A percentile compares a stretch with the other conserved stretches of the same genome.
Evolutionary conservation across 2,888 invertebrate genomes (phyloP).

Genomic region (Minunthozetes semirufus): DNA sequence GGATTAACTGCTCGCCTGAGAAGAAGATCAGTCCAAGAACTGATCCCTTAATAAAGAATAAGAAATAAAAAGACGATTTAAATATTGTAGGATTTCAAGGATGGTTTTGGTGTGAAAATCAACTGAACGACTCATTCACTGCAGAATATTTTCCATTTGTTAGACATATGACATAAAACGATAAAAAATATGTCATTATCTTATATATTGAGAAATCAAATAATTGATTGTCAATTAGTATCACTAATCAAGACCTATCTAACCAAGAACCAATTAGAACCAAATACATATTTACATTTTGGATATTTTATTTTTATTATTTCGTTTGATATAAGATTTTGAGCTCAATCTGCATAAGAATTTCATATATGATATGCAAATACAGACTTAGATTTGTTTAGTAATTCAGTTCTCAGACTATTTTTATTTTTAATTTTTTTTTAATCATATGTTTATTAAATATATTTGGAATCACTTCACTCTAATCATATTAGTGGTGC

Average conservation of each 20-base stretch:
- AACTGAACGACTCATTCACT: not conserved
- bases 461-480: too few species aligned
- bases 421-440: too few species aligned
- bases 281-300: not conserved
- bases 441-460: too few species aligned
- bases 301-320: not conserved
- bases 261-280: not conserved
- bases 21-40: too few species aligned
- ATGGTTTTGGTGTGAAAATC: not conserved
- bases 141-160: not conserved
- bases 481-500: too few species aligned
- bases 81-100: not conserved
- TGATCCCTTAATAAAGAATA: not conserved
- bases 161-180: constrained; percentile 16
- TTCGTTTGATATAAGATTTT: too few species aligned
- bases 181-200: constrained; percentile 14
- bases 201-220: not conserved
- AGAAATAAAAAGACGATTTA: not conserved
- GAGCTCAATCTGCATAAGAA: too few species aligned
- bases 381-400: too few species aligned
- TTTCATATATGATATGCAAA: too few species aligned
- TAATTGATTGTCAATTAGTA: not conserved
- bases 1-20: too few species aligned
- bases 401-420: too few species aligned
- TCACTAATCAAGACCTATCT: not conserved